These are phyloP conservation scores for Eubasilissa splendida DNA, from an alignment of 2,888 invertebrate species.

Conservation along the genomic window DNA sequence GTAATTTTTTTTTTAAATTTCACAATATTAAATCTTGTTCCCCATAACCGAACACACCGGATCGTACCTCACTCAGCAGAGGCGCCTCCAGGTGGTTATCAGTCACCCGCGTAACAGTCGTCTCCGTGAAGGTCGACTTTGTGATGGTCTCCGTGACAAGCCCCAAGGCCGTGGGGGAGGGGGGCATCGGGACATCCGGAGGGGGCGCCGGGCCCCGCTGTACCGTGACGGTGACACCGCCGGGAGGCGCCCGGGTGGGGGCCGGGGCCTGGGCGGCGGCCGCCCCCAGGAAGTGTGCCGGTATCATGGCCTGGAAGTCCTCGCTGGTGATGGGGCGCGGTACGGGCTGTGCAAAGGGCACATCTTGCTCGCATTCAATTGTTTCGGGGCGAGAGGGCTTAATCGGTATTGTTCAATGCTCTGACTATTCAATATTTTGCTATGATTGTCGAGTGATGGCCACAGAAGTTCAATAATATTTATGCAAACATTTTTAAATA, in stretches of 20 bases:
- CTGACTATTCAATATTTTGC: background rate
- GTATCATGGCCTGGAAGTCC: slow-evolving; percentile 96
- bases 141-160: slow-evolving; percentile 95
- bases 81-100: slow-evolving; percentile 91
- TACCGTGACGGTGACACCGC: slow-evolving; percentile 88
- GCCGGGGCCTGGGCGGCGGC: slow-evolving; percentile 53
- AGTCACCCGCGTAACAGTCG: slow-evolving; percentile 93
- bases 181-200: slow-evolving; percentile 82
- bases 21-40: slow-evolving; percentile 16
- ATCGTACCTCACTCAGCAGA: slow-evolving; percentile 88
- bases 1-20: background rate
- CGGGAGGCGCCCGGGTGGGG: slow-evolving; percentile 65
- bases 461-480: background rate
- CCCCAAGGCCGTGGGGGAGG: slow-evolving; percentile 88
- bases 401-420: slow-evolving; percentile 4
- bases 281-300: slow-evolving; percentile 83
- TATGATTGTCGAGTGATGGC: too few species aligned
- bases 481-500: background rate
- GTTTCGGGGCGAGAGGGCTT: slow-evolving; percentile 3
- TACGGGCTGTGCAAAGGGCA: slow-evolving; percentile 66
- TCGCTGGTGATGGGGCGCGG: slow-evolving; percentile 92
- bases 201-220: slow-evolving; percentile 77
- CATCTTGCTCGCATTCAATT: slow-evolving; percentile 8
- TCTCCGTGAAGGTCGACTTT: slow-evolving; percentile 96
- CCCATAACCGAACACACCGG: background rate